Conservation (phyloP, 1,140 invertebrate genomes). For the Drosophila lini region DNA sequence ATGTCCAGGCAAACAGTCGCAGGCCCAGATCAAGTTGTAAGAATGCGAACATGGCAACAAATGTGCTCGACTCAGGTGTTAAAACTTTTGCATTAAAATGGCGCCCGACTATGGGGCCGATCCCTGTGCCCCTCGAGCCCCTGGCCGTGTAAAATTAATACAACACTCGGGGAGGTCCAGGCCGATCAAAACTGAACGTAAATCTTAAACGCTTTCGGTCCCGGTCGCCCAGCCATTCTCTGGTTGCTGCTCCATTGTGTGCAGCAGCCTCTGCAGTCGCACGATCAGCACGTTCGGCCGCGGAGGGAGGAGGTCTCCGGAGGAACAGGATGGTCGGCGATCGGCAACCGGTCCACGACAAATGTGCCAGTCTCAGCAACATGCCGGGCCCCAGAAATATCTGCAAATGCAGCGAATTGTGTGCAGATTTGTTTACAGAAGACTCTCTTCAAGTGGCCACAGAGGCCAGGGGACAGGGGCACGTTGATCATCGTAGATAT, state of each 20-base stretch:
- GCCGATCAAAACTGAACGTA: slow-evolving; percentile 82
- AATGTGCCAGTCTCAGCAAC: slow-evolving; percentile 77
- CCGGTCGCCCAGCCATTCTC: slow-evolving; percentile 10
- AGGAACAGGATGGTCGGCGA: slow-evolving; percentile 27
- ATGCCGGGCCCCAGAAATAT: slow-evolving; percentile 57
- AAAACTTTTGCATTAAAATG: slow-evolving; percentile 70
- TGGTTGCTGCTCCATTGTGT: slow-evolving; percentile 35
- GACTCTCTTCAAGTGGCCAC: slow-evolving; percentile 36
- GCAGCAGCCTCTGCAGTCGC: slow-evolving; percentile 51
- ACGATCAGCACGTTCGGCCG: slow-evolving; percentile 80
- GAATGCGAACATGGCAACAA: slow-evolving; percentile 65
- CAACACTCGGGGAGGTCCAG: slow-evolving; percentile 77
- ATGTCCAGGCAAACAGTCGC: slow-evolving; percentile 48
- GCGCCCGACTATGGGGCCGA: slow-evolving; percentile 44
- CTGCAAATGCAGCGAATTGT: slow-evolving; percentile 76
- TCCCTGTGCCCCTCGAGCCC: slow-evolving; percentile 20
- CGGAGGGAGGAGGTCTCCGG: slow-evolving; percentile 14
- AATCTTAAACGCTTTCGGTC: slow-evolving; percentile 73
- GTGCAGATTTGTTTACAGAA: slow-evolving; percentile 80
- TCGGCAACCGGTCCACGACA: slow-evolving; percentile 64
- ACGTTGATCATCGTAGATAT: slow-evolving; percentile 80
- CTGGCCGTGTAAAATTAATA: slow-evolving; percentile 65
- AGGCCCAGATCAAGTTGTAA: slow-evolving; percentile 77
- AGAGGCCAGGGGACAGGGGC: not conserved
- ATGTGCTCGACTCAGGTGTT: slow-evolving; percentile 75